Percentiles rank a stretch among this genome's conserved stretches.
Evolutionary conservation across 2,888 invertebrate genomes (phyloP).

Genomic region (Therioaphis trifolii): DNA sequence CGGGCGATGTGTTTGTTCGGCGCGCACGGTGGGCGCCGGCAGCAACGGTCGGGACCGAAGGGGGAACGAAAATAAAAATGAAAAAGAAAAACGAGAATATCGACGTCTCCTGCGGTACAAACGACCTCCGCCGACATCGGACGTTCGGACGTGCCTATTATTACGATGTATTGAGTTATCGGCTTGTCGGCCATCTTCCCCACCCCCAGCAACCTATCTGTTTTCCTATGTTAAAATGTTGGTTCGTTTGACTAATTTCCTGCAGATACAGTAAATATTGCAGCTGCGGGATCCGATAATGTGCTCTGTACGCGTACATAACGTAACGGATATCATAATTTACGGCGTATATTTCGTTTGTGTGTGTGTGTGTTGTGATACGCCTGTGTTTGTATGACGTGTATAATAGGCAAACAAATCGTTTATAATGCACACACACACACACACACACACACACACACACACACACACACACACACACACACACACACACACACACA

Average conservation of each 20-base stretch:
- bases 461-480: too few species aligned
- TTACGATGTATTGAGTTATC: slow-evolving; percentile 47
- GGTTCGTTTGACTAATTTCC: slow-evolving; percentile 27
- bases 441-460: too few species aligned
- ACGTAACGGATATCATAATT: too few species aligned
- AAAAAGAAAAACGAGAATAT: slow-evolving; percentile 53
- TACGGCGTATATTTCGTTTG: too few species aligned
- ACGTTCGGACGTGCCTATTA: slow-evolving; percentile 25
- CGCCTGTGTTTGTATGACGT: background rate
- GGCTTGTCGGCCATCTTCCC: slow-evolving; percentile 13
- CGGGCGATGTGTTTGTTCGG: slow-evolving; percentile 33
- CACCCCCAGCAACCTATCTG: too few species aligned
- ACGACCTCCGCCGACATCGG: slow-evolving; percentile 25
- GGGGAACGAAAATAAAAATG: background rate
- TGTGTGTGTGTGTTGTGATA: too few species aligned
- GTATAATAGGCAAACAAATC: too few species aligned
- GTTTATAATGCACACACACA: too few species aligned
- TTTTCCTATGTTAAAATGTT: too few species aligned
- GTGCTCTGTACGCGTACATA: background rate
- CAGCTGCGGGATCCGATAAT: background rate
- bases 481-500: too few species aligned
- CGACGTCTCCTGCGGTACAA: slow-evolving; percentile 17
- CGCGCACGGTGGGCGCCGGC: background rate
- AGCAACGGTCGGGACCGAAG: background rate
- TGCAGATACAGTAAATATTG: background rate